These are phyloP conservation scores for Drosophila algonquin DNA, from an alignment of 2,888 invertebrate species.

Conservation along the genomic window DNA sequence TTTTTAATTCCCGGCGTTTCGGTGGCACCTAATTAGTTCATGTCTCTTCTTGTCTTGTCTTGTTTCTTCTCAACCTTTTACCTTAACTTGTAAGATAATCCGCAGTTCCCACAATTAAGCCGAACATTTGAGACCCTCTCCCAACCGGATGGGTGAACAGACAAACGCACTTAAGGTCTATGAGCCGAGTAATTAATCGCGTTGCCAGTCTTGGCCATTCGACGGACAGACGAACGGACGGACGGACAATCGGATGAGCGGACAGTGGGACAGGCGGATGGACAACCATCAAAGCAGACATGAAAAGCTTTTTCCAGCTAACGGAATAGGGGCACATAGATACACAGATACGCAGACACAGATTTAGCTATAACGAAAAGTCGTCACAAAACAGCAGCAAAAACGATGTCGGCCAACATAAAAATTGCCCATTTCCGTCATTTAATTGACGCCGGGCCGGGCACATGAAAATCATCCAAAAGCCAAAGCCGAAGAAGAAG, in stretches of 20 bases:
- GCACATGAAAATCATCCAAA: slow-evolving; percentile 64
- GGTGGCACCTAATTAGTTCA: slow-evolving; percentile 50
- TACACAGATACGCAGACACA: not conserved
- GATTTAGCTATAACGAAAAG: slow-evolving; percentile 22
- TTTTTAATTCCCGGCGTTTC: slow-evolving; percentile 2
- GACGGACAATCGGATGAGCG: slow-evolving; percentile 35
- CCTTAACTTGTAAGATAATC: slow-evolving; percentile 42
- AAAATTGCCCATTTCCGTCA: slow-evolving; percentile 75
- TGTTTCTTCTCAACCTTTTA: slow-evolving; percentile 11
- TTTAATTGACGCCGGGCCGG: slow-evolving; percentile 65
- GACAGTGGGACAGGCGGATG: not conserved
- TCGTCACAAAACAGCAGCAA: slow-evolving; percentile 22
- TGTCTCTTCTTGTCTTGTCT: slow-evolving; percentile 11
- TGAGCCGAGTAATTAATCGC: slow-evolving; percentile 74
- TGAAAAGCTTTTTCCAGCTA: slow-evolving; percentile 59
- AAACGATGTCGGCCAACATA: slow-evolving; percentile 59
- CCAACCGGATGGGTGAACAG: slow-evolving; percentile 16
- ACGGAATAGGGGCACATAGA: slow-evolving; percentile 53
- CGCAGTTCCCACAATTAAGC: slow-evolving; percentile 57
- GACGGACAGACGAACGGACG: slow-evolving; percentile 6
- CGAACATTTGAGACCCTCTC: slow-evolving; percentile 17
- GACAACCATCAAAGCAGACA: slow-evolving; percentile 73
- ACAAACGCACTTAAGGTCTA: slow-evolving; percentile 57
- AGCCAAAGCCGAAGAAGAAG: slow-evolving; percentile 30
- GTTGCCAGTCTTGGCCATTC: slow-evolving; percentile 54